Base-by-base conservation (phyloP, 2,113 vertebrate genomes). In the Micromys minutus region DNA sequence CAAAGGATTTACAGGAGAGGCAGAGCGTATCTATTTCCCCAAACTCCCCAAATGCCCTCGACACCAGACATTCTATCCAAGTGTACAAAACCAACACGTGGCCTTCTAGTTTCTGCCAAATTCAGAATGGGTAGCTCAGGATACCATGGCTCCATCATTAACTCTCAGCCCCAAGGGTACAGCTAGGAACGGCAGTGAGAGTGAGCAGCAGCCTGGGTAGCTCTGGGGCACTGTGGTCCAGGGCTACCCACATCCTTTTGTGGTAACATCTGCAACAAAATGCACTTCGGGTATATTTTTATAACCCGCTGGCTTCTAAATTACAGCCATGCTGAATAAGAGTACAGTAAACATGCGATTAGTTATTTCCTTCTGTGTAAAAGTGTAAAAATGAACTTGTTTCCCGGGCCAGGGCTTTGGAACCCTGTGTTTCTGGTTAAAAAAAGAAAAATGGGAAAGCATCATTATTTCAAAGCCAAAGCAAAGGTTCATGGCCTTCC, bases 401-500 rank as follows among this genome's bases (percentile, higher is more conserved):
- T 96, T 87, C 93, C 96, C 75, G 94, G 95, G 80, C 24, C 61
- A 96, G 39, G 55, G 55, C 88, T 96, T 96, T 93, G 87, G 97
- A 93, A 96, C 96, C 96, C 95, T 42, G 57, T 4, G 29, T 93
- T 97, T 74, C 89, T 90, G 81, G 90, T 91, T n/a, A n/a, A n/a
- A 97, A 91, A 97, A 97, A 81, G 90, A 47, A 95, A 98, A 98
- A 94, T 21, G 93, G 86, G 97, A 98, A 88, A 13, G 1, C 84
- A 21, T 59, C 90, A 24, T 42, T 90, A 39, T 61, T 97, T 74
- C 77, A 92, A 81, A 97, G 84, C 96, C 83, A 88, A 34, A 92
- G 31, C 88, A 69, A 47, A 26, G 4, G 80, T 86, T 50, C 52
- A 39, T 0, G 0, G 75, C 12, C 95, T 36, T 52, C 55, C 77